A percentile compares a stretch with the other conserved stretches of the same genome.
Conservation (phyloP, 2,797 vertebrate species). For the Enteromius argenteus region DNA sequence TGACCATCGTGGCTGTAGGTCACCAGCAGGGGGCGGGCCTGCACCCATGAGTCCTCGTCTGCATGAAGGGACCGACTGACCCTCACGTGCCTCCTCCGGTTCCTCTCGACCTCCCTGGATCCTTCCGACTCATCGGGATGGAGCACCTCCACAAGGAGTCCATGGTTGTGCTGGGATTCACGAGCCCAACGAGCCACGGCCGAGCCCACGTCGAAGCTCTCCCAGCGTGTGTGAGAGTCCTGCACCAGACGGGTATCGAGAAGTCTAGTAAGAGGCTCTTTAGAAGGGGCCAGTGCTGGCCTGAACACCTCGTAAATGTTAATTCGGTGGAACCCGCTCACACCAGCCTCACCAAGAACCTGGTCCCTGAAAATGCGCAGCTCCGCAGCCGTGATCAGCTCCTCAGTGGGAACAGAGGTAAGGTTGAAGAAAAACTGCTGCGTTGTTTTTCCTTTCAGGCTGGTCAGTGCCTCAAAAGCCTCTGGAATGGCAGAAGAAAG, state of each 20-base stretch:
- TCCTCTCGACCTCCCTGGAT: conserved; percentile 64
- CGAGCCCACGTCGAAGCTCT: conserved; percentile 96
- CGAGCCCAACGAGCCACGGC: conserved; percentile 92
- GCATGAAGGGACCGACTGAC: conserved; percentile 95
- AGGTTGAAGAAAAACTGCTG: conserved; percentile 98
- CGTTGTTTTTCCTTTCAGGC: conserved; percentile 87
- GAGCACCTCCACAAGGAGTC: conserved; percentile 94
- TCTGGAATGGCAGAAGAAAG: conserved; percentile 76
- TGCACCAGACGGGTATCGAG: conserved; percentile 96
- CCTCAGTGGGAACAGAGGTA: conserved; percentile 90
- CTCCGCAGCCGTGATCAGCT: conserved; percentile 94
- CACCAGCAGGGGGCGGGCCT: conserved; percentile 92
- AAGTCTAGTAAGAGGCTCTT: conserved; percentile 90
- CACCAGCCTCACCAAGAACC: conserved; percentile 80
- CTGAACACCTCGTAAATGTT: conserved; percentile 98
- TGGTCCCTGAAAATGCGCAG: conserved; percentile 95
- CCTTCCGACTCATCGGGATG: conserved; percentile 82
- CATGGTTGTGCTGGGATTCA: conserved; percentile 90
- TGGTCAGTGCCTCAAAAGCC: conserved; percentile 91
- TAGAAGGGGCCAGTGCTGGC: conserved; percentile 74
- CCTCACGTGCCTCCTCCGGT: conserved; percentile 87
- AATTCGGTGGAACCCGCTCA: conserved; percentile 89
- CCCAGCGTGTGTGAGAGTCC: conserved; percentile 93
- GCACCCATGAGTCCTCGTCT: conserved; percentile 91
- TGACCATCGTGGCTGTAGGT: conserved; percentile 95